Evolutionary conservation across 2,888 invertebrate species (phyloP).

Genomic region (Cantharis rustica): DNA sequence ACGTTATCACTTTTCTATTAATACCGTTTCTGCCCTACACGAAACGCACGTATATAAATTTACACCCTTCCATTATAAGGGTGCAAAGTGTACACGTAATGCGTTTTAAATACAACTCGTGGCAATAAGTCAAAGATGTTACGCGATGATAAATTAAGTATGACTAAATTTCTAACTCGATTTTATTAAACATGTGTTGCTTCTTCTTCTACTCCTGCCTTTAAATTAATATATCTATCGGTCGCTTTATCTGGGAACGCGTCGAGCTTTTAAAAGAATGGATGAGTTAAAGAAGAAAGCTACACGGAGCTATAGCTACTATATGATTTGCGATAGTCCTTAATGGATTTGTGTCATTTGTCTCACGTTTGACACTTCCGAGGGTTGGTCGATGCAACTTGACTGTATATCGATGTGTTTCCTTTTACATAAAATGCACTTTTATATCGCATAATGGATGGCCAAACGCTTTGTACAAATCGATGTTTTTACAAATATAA

Average conservation of each 20-base stretch:
- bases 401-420: slow-evolving; percentile 17
- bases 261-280: slow-evolving; percentile 15
- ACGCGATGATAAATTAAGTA: slow-evolving; percentile 38
- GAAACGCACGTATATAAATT: not conserved
- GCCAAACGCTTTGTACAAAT: not conserved
- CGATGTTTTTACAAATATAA: not conserved
- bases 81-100: slow-evolving; percentile 17
- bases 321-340: slow-evolving; percentile 37
- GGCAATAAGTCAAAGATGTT: slow-evolving; percentile 31
- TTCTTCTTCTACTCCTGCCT: not conserved
- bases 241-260: slow-evolving; percentile 11
- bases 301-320: slow-evolving; percentile 20
- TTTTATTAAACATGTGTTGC: slow-evolving; percentile 42
- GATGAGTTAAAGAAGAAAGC: slow-evolving; percentile 23
- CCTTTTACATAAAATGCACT: slow-evolving; percentile 18
- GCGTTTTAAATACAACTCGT: slow-evolving; percentile 25
- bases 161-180: slow-evolving; percentile 31
- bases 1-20: slow-evolving; percentile 18
- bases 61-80: slow-evolving; percentile 14
- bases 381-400: slow-evolving; percentile 29
- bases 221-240: slow-evolving; percentile 8
- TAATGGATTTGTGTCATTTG: slow-evolving; percentile 41
- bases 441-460: slow-evolving; percentile 10
- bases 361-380: slow-evolving; percentile 36
- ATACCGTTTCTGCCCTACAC: slow-evolving; percentile 7